Conservation (phyloP, 2,113 vertebrate species). For the Scytalopus superciliaris region DNA sequence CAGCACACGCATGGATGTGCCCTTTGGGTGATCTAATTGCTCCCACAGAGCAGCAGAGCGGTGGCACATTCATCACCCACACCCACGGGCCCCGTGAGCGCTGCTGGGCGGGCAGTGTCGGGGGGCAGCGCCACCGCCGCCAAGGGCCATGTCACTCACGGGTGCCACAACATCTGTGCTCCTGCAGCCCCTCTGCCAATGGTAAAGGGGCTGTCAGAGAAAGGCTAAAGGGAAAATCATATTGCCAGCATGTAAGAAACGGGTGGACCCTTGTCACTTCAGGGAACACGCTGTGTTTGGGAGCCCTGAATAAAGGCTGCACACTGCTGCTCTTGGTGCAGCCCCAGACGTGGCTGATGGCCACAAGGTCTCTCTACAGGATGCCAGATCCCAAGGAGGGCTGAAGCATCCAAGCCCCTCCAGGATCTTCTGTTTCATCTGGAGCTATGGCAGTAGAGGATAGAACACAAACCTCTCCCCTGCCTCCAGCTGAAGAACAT, state of each 20-base stretch:
- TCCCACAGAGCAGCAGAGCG: neutral
- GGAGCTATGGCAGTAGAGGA: neutral
- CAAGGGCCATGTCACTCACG: too few species aligned
- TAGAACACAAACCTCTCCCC: neutral
- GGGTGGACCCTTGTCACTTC: neutral
- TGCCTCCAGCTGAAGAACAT: neutral
- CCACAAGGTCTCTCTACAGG: neutral
- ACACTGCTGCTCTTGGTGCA: neutral
- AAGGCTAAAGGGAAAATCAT: neutral
- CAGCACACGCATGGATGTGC: neutral
- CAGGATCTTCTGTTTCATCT: neutral
- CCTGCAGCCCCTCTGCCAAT: fast-evolving
- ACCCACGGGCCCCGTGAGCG: fast-evolving
- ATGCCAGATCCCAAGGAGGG: neutral
- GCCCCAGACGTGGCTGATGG: neutral
- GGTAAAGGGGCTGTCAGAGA: neutral
- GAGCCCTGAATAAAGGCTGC: neutral
- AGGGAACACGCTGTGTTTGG: fast-evolving
- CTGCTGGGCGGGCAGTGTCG: neutral
- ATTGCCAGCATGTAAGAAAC: neutral
- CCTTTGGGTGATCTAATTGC: neutral
- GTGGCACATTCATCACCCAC: neutral
- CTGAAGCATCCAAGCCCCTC: neutral
- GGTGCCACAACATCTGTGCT: too few species aligned
- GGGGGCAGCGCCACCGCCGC: too few species aligned